These are phyloP conservation scores for Stegostoma tigrinum DNA, from an alignment of 2,113 vertebrate species.

Conservation along the genomic window DNA sequence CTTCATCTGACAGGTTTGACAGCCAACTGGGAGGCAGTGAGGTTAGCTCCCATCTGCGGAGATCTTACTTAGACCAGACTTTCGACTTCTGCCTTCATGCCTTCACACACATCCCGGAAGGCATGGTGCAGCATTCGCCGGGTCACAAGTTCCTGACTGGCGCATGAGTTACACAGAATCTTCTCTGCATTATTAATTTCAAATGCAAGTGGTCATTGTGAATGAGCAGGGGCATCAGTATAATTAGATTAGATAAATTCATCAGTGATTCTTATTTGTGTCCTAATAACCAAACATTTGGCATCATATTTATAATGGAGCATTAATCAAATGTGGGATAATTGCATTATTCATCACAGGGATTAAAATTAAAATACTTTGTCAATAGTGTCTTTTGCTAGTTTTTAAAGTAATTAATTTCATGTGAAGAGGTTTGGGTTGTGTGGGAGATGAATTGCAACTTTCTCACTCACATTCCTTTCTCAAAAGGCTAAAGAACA, in stretches of 20 bases:
- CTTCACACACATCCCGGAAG: not conserved
- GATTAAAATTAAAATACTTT: not conserved
- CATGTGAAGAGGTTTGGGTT: not conserved
- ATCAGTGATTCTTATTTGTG: not conserved
- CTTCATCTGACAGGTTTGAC: conserved; percentile 26
- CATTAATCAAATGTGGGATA: not conserved
- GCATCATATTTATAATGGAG: not conserved
- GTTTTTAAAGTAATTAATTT: not conserved
- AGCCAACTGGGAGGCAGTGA: not conserved
- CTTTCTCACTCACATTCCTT: not conserved
- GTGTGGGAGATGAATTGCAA: not conserved
- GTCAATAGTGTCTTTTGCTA: not conserved
- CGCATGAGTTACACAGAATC: not conserved
- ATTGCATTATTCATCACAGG: not conserved
- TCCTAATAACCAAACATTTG: not conserved
- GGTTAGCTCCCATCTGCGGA: conserved; percentile 17
- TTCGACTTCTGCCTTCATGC: not conserved
- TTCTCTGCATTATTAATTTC: not conserved
- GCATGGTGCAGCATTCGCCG: not conserved
- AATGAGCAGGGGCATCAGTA: not conserved
- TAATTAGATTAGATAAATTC: not conserved
- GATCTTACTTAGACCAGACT: not conserved
- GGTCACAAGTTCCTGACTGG: not conserved
- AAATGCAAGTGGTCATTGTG: not conserved
- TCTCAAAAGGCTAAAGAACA: not conserved